These are phyloP conservation scores for Busseola fusca DNA, from an alignment of 2,888 invertebrate genomes.

Conservation along the genomic window DNA sequence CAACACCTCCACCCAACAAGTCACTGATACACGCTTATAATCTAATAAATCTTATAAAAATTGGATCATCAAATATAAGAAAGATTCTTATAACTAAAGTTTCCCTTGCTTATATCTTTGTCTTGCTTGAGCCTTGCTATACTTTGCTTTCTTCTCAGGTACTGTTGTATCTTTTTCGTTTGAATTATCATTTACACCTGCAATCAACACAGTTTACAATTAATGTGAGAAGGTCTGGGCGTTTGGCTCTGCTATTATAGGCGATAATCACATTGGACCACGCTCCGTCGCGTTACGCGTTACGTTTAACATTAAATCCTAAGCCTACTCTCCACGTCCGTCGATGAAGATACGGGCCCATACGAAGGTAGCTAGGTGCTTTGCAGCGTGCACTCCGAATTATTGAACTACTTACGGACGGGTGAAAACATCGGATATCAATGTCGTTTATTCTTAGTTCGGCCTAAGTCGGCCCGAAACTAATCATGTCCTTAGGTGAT, in stretches of 20 bases:
- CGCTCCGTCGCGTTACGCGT: too few species aligned
- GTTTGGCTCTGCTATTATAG: neutral
- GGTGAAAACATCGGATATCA: too few species aligned
- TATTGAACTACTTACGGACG: too few species aligned
- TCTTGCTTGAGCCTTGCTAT: slow-evolving; percentile 93
- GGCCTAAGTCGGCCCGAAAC: too few species aligned
- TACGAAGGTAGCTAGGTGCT: neutral
- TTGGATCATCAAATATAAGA: slow-evolving; percentile 51
- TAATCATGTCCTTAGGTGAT: too few species aligned
- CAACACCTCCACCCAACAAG: slow-evolving; percentile 60
- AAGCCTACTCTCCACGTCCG: neutral
- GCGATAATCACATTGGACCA: too few species aligned
- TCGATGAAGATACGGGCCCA: neutral
- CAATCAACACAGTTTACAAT: slow-evolving; percentile 52
- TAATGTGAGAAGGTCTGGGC: neutral
- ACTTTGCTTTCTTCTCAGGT: slow-evolving; percentile 86
- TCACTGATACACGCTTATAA: slow-evolving; percentile 62
- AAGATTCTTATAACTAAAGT: slow-evolving; percentile 81
- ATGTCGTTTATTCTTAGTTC: too few species aligned
- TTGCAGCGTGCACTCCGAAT: too few species aligned
- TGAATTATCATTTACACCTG: slow-evolving; percentile 75
- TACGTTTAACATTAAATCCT: too few species aligned
- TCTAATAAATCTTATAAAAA: slow-evolving; percentile 61
- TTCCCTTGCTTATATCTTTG: slow-evolving; percentile 93
- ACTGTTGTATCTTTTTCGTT: slow-evolving; percentile 75